phyloP scores from a whole-genome alignment of 64 coral and sea anemone species.

The Montipora efflorescens region DNA sequence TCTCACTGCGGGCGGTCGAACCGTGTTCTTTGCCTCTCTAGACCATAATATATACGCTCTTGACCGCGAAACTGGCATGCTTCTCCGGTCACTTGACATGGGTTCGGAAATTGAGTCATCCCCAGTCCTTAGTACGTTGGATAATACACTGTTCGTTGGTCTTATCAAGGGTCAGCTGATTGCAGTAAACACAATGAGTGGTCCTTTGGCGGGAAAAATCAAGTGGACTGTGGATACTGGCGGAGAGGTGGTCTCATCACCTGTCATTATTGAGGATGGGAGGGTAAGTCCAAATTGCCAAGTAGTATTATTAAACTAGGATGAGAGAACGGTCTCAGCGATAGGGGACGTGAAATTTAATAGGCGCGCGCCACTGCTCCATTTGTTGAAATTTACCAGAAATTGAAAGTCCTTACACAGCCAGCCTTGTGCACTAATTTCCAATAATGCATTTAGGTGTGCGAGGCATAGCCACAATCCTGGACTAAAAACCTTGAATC shows the following conservation, averaged over 20 bases:
- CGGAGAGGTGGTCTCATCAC: constrained; percentile 84
- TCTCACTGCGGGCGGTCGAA: constrained; percentile 19
- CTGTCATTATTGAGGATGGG: constrained; percentile 78
- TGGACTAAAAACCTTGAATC: no score
- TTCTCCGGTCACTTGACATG: constrained; percentile 77
- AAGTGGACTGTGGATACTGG: constrained; percentile 84
- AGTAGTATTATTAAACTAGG: no score
- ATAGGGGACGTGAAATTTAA: no score
- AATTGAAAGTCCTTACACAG: no score
- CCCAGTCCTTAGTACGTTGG: constrained; percentile 66
- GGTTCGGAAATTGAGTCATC: constrained; percentile 87
- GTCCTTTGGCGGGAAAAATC: constrained; percentile 77
- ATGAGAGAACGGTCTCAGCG: no score
- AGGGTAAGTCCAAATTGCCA: constrained; percentile 55
- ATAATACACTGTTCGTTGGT: constrained; percentile 85
- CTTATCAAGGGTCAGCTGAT: constrained; percentile 81
- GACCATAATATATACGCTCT: constrained; percentile 85
- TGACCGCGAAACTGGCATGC: constrained; percentile 67
- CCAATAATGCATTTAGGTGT: no score
- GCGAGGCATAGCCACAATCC: no score
- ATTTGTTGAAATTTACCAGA: no score
- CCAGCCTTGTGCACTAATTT: no score
- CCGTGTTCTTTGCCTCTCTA: constrained; percentile 87
- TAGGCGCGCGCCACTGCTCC: no score
- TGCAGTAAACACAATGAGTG: constrained; percentile 72